Base-by-base conservation (phyloP, 2,113 vertebrate species). In the Dasyornis broadbenti region DNA sequence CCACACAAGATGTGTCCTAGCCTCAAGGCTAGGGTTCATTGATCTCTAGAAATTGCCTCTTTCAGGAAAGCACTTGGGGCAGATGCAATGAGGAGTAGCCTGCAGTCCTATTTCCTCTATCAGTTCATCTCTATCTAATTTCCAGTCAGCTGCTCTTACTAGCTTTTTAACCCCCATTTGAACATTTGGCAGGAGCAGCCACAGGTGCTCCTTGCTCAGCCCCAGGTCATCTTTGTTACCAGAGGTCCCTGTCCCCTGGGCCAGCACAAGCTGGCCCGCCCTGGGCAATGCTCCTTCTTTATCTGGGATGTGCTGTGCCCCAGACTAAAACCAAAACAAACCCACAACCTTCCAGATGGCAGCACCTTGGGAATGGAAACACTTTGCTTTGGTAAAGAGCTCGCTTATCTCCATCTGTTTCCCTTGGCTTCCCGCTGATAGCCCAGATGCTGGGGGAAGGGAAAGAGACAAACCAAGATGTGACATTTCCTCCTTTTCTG, bases 321-420 rank as follows among this genome's bases (percentile, higher is more conserved):
- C 20, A 1, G 76, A 69, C 71, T 83, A 31, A 90, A 92, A 71
- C 31, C 47, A 64, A 95, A 94, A 90, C 5, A 95, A 92, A 72
- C 54, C 47, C 64, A 18, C 45, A 81, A 83, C 52, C 59, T 89
- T 78, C 60, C 86, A 90, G 80, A 93, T 73, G 76, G 70, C 72
- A 86, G 80, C 60, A 63, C 72, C 83, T 77, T 93, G 95, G 88
- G 80, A 95, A 95, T 33, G 60, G 89, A 97, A 96, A 44, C 40
- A 4, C 44, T 95, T 95, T 94, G 91, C 89, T 92, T 89, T 44
- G 69, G 69, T 81, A 66, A 93, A 93, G 68, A 19, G 2, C 89
- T 91, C 0, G 3, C 94, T 95, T 95, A 94, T 90, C 94, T 94
- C 95, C 92, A 89, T 93, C 95, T 94, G 92, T 93, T 97, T 97